Evolutionary conservation across 2,888 invertebrate genomes (phyloP), one percentile per base, ranked within the genome.

Genomic region (Scaptodrosophila latifasciaeformis): DNA sequence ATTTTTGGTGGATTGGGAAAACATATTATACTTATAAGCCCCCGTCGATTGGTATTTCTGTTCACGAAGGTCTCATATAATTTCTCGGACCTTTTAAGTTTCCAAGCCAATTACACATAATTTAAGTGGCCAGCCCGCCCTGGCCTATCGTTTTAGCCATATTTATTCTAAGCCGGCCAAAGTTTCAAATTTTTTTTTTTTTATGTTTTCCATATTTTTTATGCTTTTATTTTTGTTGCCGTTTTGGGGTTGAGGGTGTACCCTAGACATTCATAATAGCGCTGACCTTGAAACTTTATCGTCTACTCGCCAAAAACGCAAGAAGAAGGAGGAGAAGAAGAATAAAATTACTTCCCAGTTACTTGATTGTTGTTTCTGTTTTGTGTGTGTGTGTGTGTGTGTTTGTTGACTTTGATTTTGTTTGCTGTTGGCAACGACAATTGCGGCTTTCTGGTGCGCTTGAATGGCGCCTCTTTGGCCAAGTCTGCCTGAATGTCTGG

Each of bases 221-320:
- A n/a, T n/a, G n/a, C n/a, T 27, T 27, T 27, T 27, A 9, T 9
- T 9, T 27, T 27, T 9, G 27, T 27, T 27, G 27, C 27, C 9
- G n/a, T 34, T 7, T 13, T 34, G 10, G 34, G 34, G 21, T 24
- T 42, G 13, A 4, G 12, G 7, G 24, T 21, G 17, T 37, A 37
- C 39, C 30, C 48, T n/a, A n/a, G n/a, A n/a, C n/a, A n/a, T n/a
- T 21, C 37, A 59, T 53, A 64, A 79, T 65, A 65, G 59, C 49
- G 59, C 18, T 39, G 59, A 53, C 69, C 79, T 65, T 71, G 66
- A 69, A 76, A 76, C 60, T 59, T 54, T 45, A 31, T 42, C 29
- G 13, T 43, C 13, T 24, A 31, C 5, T 15, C 10, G 19, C 31
- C 34, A 31, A n/a, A 42, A 34, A 6, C 42, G 13, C 9, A 42